Base-by-base conservation (phyloP, 2,113 vertebrate species). In the Alethe castanea region DNA sequence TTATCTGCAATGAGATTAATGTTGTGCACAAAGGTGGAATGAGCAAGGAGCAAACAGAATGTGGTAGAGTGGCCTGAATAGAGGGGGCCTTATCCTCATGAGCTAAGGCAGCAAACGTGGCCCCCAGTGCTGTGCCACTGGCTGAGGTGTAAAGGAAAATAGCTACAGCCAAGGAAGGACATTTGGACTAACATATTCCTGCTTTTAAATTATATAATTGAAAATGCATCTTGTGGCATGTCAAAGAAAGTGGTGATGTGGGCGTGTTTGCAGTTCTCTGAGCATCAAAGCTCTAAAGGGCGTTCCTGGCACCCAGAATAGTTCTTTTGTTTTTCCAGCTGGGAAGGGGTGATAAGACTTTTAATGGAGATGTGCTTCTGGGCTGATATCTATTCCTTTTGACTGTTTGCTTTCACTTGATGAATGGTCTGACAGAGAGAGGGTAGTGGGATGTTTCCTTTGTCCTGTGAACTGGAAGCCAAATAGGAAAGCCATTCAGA, bases 331-430 rank as follows among this genome's bases (percentile, higher is more conserved):
- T 91, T 94, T 93, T 76, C 80, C 88, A 95, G 40, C 88, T 89
- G 94, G 82, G 61, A 90, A 86, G 50, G 35, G 11, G 10, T 50
- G 80, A 95, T 87, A 90, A 82, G 72, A 31, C 23, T 95, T 95
- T 40, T 47, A 59, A 48, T 64, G 26, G 38, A 91, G 74, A 86
- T 3, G 1, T 44, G 25, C 29, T 93, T 93, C 61, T 71, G 66
- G 35, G 59, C 33, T 81, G 71, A 76, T 76, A 89, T 12, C 8
- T 4, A 1, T 47, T 91, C 66, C n/a, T 76, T 90, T 74, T 61
- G 69, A 48, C 65, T 90, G 54, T 60, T 77, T 94, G 66, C 54
- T 91, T 85, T 60, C 56, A 48, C 42, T 44, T 90, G 67, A 71
- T 77, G 71, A 62, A 85, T 88, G 53, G 26, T 56, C 89, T 91